Evolutionary conservation across 2,113 vertebrate genomes (phyloP).

Genomic region (Pongo abelii): DNA sequence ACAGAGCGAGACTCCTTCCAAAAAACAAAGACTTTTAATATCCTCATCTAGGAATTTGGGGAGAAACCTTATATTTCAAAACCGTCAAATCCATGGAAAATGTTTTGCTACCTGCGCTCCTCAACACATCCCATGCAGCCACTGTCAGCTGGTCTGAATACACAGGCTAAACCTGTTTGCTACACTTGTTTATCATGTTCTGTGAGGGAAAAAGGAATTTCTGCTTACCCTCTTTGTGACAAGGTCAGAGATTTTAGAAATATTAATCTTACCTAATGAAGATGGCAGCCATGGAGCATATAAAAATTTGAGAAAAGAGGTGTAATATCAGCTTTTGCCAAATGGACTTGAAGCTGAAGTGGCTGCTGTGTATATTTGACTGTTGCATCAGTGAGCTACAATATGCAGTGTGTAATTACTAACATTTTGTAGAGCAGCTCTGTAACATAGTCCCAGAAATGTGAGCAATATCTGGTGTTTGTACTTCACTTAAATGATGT

Average conservation of each 20-base stretch:
- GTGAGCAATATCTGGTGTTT: not conserved
- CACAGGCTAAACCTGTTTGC: not conserved
- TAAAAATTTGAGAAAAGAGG: not conserved
- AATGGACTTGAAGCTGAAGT: not conserved
- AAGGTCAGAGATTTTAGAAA: not conserved
- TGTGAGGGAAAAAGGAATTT: not conserved
- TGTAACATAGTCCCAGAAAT: not conserved
- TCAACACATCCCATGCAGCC: not conserved
- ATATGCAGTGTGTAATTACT: not conserved
- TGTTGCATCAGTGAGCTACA: not conserved
- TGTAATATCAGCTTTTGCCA: not conserved
- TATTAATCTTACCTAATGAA: not conserved
- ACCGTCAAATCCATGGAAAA: not conserved
- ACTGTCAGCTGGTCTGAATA: not conserved
- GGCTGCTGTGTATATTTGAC: not conserved
- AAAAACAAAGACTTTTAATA: not conserved
- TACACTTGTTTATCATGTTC: not conserved
- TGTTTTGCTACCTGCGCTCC: not conserved
- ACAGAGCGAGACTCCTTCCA: too few relatives aligned
- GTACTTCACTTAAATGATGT: not conserved
- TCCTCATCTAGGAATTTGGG: not conserved
- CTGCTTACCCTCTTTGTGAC: not conserved
- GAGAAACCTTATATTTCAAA: not conserved
- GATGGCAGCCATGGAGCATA: not conserved
- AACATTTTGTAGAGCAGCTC: not conserved